Evolutionary conservation across 2,888 invertebrate species (phyloP).

Genomic region (Nipponacmea schrenckii): DNA sequence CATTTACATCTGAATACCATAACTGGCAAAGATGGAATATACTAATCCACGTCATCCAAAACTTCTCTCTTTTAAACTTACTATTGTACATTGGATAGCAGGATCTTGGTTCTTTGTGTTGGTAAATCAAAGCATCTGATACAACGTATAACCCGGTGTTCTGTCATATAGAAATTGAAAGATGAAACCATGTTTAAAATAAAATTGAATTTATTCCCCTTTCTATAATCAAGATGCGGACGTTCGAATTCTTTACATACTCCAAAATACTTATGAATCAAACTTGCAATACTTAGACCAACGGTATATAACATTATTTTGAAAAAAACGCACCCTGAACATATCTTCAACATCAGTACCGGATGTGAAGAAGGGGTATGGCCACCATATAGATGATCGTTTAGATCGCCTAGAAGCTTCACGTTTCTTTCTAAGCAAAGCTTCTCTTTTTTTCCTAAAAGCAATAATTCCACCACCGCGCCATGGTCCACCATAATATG

Average conservation of each 20-base stretch:
- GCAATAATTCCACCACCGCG: background rate
- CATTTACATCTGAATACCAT: too few relatives aligned
- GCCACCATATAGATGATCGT: background rate
- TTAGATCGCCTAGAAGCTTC: background rate
- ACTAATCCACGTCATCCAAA: too few relatives aligned
- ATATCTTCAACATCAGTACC: background rate
- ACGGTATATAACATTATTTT: too few relatives aligned
- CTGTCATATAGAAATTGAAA: background rate
- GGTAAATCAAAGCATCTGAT: background rate
- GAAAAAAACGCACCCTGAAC: background rate
- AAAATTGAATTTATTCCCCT: too few relatives aligned
- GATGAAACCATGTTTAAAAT: too few relatives aligned
- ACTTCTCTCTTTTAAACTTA: too few relatives aligned
- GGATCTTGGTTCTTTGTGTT: background rate
- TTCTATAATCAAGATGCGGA: too few relatives aligned
- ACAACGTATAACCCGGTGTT: background rate
- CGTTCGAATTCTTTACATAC: too few relatives aligned
- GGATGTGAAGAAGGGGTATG: background rate
- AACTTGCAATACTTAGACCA: too few relatives aligned
- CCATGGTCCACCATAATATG: background rate
- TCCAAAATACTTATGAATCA: too few relatives aligned
- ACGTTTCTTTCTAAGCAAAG: background rate
- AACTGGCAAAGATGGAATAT: too few relatives aligned
- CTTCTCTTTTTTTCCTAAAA: background rate
- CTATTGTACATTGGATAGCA: too few relatives aligned